These are phyloP conservation scores for Cosmia trapezina DNA, from an alignment of 2,888 invertebrate species.

Conservation along the genomic window DNA sequence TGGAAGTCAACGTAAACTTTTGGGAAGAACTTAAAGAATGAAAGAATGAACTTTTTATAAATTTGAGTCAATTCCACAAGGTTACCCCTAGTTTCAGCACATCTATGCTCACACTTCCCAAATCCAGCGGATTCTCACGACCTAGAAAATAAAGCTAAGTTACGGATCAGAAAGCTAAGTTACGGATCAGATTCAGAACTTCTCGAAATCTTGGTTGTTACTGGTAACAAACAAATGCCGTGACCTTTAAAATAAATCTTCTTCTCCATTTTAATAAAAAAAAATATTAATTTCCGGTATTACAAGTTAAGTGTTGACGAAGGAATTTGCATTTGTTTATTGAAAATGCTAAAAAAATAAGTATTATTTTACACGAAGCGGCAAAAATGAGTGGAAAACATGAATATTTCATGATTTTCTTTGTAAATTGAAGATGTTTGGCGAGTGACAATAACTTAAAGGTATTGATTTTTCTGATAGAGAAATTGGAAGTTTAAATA, in stretches of 20 bases:
- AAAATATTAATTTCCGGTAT: slow-evolving; percentile 56
- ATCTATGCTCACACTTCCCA: neutral
- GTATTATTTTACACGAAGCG: slow-evolving; percentile 32
- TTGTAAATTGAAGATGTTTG: slow-evolving; percentile 39
- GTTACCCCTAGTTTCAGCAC: too few species aligned
- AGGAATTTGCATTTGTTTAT: slow-evolving; percentile 57
- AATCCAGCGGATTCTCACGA: neutral
- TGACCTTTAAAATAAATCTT: slow-evolving; percentile 21
- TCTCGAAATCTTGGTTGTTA: neutral
- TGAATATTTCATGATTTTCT: slow-evolving; percentile 55
- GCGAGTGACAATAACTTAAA: slow-evolving; percentile 23
- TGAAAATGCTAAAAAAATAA: slow-evolving; percentile 42
- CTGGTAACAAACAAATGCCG: neutral
- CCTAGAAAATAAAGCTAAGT: neutral
- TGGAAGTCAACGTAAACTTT: neutral
- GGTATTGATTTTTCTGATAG: slow-evolving; percentile 32
- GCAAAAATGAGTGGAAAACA: slow-evolving; percentile 26
- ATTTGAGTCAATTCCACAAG: neutral
- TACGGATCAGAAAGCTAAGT: neutral
- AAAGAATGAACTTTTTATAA: neutral
- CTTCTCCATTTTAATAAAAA: slow-evolving; percentile 45
- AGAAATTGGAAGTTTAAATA: slow-evolving; percentile 20
- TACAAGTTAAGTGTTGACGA: slow-evolving; percentile 42
- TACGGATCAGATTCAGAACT: neutral
- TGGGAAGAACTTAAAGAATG: neutral